phyloP scores from a whole-genome alignment of 2,797 vertebrate genomes.

The Coregonus sp. region DNA sequence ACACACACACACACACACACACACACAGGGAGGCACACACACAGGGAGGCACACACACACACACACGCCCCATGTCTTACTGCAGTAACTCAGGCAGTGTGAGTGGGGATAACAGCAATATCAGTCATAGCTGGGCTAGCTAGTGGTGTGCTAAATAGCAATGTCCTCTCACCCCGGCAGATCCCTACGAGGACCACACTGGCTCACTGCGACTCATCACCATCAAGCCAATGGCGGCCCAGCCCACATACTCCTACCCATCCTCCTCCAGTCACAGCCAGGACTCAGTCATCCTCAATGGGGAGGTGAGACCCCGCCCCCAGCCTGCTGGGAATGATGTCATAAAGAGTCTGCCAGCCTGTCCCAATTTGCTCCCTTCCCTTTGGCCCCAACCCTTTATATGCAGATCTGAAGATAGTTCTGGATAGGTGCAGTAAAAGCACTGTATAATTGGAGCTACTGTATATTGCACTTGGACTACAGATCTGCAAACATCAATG shows the following conservation, averaged over 20 bases:
- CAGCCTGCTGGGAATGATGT: background rate
- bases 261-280: conserved; percentile 87
- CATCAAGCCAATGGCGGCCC: conserved; percentile 88
- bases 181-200: conserved; percentile 90
- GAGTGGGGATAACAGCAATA: conserved; percentile 28
- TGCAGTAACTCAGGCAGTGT: conserved; percentile 1
- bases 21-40: background rate
- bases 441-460: background rate
- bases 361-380: too few relatives aligned
- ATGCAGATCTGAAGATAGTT: background rate
- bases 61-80: too few relatives aligned
- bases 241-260: conserved; percentile 83
- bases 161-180: conserved; percentile 64
- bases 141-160: background rate
- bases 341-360: background rate
- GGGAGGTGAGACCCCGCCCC: conserved; percentile 82
- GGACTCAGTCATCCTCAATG: conserved; percentile 87
- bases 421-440: background rate
- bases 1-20: too few relatives aligned
- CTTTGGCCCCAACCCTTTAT: too few relatives aligned
- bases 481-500: background rate
- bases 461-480: background rate
- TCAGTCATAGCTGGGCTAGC: conserved; percentile 11
- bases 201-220: conserved; percentile 94
- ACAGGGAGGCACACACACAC: background rate